Conservation (phyloP, 2,113 vertebrate species). For the Hipposideros armiger region DNA sequence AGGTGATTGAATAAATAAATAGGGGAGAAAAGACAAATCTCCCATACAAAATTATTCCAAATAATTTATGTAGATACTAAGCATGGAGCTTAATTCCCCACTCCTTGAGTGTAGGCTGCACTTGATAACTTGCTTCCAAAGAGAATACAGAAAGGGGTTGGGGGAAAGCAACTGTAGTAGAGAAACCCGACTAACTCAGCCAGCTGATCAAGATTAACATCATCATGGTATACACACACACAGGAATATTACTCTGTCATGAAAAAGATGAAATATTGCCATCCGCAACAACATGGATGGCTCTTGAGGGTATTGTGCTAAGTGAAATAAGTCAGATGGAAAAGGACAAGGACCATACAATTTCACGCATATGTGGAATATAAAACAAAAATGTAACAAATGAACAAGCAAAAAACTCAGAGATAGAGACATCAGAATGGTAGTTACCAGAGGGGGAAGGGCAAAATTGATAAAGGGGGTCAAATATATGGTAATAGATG, state of each 20-base stretch:
- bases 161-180: background rate
- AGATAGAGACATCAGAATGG: background rate
- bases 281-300: background rate
- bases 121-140: background rate
- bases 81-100: background rate
- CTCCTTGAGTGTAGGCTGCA: background rate
- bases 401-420: background rate
- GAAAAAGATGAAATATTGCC: background rate
- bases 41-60: background rate
- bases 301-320: background rate
- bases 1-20: background rate
- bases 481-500: background rate
- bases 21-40: background rate
- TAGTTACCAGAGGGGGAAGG: background rate
- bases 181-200: background rate
- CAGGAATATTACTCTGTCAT: background rate
- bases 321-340: background rate
- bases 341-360: background rate
- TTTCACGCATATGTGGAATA: background rate
- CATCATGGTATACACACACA: background rate
- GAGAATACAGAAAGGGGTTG: background rate
- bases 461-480: background rate
- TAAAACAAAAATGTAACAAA: background rate
- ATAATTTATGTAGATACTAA: background rate
- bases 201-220: background rate